Evolutionary conservation across 2,113 vertebrate species (phyloP).

Genomic region (Calcarius ornatus): DNA sequence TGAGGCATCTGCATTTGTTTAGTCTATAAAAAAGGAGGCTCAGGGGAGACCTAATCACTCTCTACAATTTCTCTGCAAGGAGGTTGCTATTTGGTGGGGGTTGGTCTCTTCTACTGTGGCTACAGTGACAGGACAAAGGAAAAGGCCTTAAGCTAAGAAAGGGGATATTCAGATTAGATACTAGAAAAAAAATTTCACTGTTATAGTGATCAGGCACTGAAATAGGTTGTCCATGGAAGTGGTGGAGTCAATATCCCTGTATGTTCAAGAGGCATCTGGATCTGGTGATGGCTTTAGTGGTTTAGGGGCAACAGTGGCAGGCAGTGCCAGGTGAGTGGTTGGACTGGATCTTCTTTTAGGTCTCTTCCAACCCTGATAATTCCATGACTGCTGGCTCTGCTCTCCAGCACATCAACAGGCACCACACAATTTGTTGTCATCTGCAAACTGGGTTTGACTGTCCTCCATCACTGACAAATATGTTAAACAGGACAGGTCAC

Average conservation of each 20-base stretch:
- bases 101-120: not conserved
- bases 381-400: not conserved
- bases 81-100: not conserved
- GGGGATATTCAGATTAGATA: not conserved
- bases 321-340: not conserved
- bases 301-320: not conserved
- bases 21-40: not conserved
- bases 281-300: not conserved
- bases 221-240: not conserved
- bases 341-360: not conserved
- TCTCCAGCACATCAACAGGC: not conserved
- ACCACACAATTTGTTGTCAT: not conserved
- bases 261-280: not conserved
- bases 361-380: not conserved
- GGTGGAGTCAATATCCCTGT: not conserved
- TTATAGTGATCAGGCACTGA: not conserved
- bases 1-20: not conserved
- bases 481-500: not conserved
- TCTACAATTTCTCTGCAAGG: not conserved
- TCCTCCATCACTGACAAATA: not conserved
- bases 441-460: not conserved
- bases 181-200: accelerated
- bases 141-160: not conserved
- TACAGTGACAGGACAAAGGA: not conserved
- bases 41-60: not conserved